These are phyloP conservation scores for Callaeas wilsoni DNA, from an alignment of 2,113 vertebrate species.

Conservation along the genomic window DNA sequence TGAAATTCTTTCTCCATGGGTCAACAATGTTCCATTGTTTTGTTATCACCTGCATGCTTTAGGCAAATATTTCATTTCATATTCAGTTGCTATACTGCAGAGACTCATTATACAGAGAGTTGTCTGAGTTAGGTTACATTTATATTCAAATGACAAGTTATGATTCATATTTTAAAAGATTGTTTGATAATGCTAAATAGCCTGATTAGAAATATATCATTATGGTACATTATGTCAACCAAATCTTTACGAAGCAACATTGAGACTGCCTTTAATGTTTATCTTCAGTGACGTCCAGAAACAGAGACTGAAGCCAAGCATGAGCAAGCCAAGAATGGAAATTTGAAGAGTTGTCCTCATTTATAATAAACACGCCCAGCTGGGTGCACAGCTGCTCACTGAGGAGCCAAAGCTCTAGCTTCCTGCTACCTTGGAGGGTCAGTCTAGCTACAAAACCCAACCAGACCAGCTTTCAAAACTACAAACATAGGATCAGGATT, in stretches of 20 bases:
- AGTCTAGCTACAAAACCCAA: conserved; percentile 67
- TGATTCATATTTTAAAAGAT: conserved; percentile 59
- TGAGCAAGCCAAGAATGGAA: conserved; percentile 62
- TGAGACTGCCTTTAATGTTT: conserved; percentile 46
- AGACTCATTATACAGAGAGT: background rate
- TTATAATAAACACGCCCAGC: conserved; percentile 70
- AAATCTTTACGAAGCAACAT: conserved; percentile 38
- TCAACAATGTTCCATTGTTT: conserved; percentile 7
- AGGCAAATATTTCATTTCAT: conserved; percentile 35
- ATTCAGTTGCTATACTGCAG: background rate
- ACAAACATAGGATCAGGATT: conserved; percentile 3
- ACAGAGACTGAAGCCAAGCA: conserved; percentile 49
- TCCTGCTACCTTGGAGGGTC: conserved; percentile 59
- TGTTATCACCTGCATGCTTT: conserved; percentile 10
- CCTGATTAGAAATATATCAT: conserved; percentile 63
- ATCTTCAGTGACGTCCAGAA: conserved; percentile 53
- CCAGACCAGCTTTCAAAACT: conserved; percentile 34
- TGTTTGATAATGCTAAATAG: conserved; percentile 50
- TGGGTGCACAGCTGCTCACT: conserved; percentile 74
- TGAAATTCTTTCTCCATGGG: background rate
- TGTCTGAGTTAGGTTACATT: conserved; percentile 60
- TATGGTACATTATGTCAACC: conserved; percentile 42
- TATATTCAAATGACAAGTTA: conserved; percentile 50
- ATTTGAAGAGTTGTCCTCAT: conserved; percentile 69
- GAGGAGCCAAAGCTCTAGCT: conserved; percentile 46